Percentiles rank a stretch among this genome's conserved stretches.
These are phyloP conservation scores for Mionectes olivaceus DNA, from an alignment of 2,797 vertebrate species.

Conservation along the genomic window DNA sequence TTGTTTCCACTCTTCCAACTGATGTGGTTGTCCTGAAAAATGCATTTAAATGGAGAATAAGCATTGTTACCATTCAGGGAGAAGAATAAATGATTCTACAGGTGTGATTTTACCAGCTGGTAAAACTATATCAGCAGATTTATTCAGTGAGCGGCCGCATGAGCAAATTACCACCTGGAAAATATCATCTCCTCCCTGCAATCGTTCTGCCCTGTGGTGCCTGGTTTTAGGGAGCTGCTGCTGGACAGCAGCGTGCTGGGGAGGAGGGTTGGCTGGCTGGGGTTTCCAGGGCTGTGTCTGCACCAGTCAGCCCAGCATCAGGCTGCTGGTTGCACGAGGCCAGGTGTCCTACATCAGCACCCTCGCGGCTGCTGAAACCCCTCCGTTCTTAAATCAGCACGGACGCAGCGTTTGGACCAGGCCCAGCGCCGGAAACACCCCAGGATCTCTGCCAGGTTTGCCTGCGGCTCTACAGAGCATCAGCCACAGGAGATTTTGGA, in stretches of 20 bases:
- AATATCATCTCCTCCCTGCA: neutral
- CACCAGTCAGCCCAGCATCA: neutral
- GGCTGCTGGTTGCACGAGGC: neutral
- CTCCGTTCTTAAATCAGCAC: rapidly evolving
- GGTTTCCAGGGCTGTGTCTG: neutral
- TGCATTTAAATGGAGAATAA: neutral
- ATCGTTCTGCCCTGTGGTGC: rapidly evolving
- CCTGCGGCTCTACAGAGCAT: neutral
- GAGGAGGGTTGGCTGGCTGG: neutral
- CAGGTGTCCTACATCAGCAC: neutral
- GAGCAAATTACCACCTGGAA: constrained; percentile 1
- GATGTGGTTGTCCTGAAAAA: neutral
- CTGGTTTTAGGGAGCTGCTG: neutral
- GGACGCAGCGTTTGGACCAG: neutral
- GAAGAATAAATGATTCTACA: constrained; percentile 22
- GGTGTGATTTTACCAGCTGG: constrained; percentile 33
- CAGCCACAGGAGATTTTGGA: neutral
- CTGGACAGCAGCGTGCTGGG: rapidly evolving
- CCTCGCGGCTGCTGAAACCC: neutral
- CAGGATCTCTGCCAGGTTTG: neutral
- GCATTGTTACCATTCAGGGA: neutral
- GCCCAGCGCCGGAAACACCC: neutral
- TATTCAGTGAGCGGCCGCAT: neutral
- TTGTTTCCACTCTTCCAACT: neutral
- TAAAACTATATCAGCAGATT: neutral